Base-by-base conservation (phyloP, 2,888 invertebrate genomes). In the Drosophila eohydei region DNA sequence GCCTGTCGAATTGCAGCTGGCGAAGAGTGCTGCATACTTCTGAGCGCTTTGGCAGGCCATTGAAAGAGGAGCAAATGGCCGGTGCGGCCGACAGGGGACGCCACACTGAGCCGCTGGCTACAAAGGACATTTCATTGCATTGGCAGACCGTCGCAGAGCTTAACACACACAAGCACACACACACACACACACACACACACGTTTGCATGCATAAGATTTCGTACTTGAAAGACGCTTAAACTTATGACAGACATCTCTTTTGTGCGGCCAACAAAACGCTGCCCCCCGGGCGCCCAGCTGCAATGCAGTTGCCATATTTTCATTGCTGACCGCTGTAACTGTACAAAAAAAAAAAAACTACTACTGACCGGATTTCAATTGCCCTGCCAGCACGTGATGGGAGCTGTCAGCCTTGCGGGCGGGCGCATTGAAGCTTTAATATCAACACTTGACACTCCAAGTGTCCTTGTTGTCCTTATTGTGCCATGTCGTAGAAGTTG, bases 271-370 rank as follows among this genome's bases (percentile, higher is more conserved):
- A 16, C 41, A n/a, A 59, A 55, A 40, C 32, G 54, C 59, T 74
- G 74, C 57, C 65, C 69, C 62, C 59, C 34, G 32, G 58, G 56
- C 54, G 60, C 46, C 34, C 63, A 78, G 72, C 89, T 81, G 89
- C 83, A 83, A 68, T 83, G 89, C 83, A 83, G 89, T 81, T 87
- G 89, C 79, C 67, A 89, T 83, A 89, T 81, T 72, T 83, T 73
- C 75, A 70, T 66, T 55, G 62, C 71, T 54, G 56, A 50, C 55
- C 60, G 36, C 43, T 80, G 55, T 63, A 57, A 41, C 48, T 30
- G 30, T n/a, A 44, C 52, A 65, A 41, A 55, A 38, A 44, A 4
- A 11, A 38, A 14, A 14, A 38, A 12, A 50, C 5, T 68, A 61
- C 76, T 65, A 48, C 51, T 75, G 77, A 60, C 69, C 65, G 71